Evolutionary conservation across 2,888 invertebrate genomes (phyloP), one percentile per base, ranked within the genome.

Genomic region (Synergus japonicus): DNA sequence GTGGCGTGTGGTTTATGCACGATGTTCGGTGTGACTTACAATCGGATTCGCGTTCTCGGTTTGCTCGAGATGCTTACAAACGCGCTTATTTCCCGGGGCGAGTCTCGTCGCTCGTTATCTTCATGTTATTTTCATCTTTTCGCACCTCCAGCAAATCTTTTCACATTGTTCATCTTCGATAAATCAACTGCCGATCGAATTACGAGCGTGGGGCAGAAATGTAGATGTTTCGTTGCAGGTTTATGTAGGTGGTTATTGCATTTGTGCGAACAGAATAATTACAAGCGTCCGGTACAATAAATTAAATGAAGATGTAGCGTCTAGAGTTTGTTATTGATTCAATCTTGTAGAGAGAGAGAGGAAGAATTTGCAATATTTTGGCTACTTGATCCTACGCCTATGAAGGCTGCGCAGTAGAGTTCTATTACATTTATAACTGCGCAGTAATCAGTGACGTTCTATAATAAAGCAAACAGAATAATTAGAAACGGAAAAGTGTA

Each of bases 21-120:
- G 41, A 76, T 63, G 76, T 76, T 64, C 46, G 37, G 43, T 76
- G 76, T 76, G 76, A 76, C 76, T 76, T 76, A 76, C 64, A 76
- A 44, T 54, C 60, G 37, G 54, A 76, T 76, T 76, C 46, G 73
- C 49, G 37, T 54, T 73, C 49, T 54, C 54, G 37, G 29, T 54
- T 73, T 73, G 73, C 73, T 29, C n/a, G 69, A 69, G 46, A 54
- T 54, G 54, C 44, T 22, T 15, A 18, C 66, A 67, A 44, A 67
- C 10, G 44, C 69, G n/a, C 46, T 73, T 73, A 54, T 73, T 73
- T 73, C 73, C 73, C 49, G 29, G 37, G 73, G 73, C 73, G 10
- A 54, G 73, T 73, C 73, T 73, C 73, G n/a, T 73, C 73, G 73
- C 73, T 73, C 54, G 73, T 73, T 73, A 73, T 73, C 54, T 54